phyloP scores from a whole-genome alignment of 2,888 invertebrate species.

The Cataglyphis cursor region DNA sequence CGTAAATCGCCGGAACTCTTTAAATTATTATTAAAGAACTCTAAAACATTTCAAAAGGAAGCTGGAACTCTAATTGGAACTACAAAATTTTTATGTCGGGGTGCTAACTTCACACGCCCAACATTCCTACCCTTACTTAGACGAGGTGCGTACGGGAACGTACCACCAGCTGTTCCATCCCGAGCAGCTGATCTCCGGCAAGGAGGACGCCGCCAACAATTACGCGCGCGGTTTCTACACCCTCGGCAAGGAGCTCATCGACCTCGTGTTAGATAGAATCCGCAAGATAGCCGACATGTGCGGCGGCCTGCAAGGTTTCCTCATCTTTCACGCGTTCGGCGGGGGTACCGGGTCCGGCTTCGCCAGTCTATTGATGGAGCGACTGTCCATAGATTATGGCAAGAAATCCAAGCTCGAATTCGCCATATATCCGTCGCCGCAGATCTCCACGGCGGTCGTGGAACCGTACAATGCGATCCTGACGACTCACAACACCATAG shows the following conservation, averaged over 20 bases:
- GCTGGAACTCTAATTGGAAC: too few species aligned
- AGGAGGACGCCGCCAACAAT: constrained; percentile 91
- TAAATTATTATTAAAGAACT: too few species aligned
- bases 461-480: constrained; percentile 97
- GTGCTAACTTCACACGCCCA: too few species aligned
- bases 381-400: constrained; percentile 90
- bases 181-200: constrained; percentile 91
- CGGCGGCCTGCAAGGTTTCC: constrained; percentile 89
- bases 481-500: constrained; percentile 95
- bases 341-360: constrained; percentile 90
- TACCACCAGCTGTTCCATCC: constrained; percentile 90
- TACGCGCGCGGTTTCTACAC: constrained; percentile 91
- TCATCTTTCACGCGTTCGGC: constrained; percentile 90
- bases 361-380: constrained; percentile 90
- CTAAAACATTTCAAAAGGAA: too few species aligned
- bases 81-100: too few species aligned
- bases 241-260: constrained; percentile 89
- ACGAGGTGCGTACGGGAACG: constrained; percentile 88
- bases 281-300: constrained; percentile 89
- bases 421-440: constrained; percentile 90
- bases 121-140: constrained; percentile 69
- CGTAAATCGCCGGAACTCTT: too few species aligned
- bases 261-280: constrained; percentile 88
- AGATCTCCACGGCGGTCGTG: constrained; percentile 94
- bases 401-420: constrained; percentile 90